Evolutionary conservation across 1,140 invertebrate species (phyloP).

Genomic region (Heliconius hewitsoni): DNA sequence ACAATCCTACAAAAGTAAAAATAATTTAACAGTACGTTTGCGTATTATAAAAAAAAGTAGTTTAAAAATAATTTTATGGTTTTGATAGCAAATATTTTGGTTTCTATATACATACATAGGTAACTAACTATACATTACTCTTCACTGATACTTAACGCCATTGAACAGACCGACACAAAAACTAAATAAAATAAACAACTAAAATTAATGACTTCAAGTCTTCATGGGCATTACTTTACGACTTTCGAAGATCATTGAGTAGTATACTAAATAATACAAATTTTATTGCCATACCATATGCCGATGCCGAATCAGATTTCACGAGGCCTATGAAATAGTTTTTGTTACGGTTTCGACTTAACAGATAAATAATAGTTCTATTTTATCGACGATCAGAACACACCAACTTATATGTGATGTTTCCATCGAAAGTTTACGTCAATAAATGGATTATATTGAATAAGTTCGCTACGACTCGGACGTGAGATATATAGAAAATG

Average conservation of each 20-base stretch:
- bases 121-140: not conserved
- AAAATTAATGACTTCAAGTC: constrained; percentile 50
- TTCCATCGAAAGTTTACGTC: constrained; percentile 28
- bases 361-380: constrained; percentile 19
- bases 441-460: constrained; percentile 35
- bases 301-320: constrained; percentile 4
- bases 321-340: constrained; percentile 26
- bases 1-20: no score
- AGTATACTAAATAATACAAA: constrained; percentile 29
- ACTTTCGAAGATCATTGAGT: constrained; percentile 38
- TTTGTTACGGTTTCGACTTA: constrained; percentile 21
- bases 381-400: constrained; percentile 21
- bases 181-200: constrained; percentile 59
- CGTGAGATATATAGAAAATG: constrained; percentile 31
- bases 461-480: constrained; percentile 26
- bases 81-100: not conserved
- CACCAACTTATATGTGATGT: constrained; percentile 15
- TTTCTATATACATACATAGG: not conserved
- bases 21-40: no score
- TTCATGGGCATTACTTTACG: constrained; percentile 42
- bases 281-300: constrained; percentile 32
- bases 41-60: no score
- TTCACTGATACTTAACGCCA: not conserved
- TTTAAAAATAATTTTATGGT: no score
- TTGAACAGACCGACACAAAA: constrained; percentile 44